Evolutionary conservation across 2,797 vertebrate genomes (phyloP).

Genomic region (Zalophus californianus): DNA sequence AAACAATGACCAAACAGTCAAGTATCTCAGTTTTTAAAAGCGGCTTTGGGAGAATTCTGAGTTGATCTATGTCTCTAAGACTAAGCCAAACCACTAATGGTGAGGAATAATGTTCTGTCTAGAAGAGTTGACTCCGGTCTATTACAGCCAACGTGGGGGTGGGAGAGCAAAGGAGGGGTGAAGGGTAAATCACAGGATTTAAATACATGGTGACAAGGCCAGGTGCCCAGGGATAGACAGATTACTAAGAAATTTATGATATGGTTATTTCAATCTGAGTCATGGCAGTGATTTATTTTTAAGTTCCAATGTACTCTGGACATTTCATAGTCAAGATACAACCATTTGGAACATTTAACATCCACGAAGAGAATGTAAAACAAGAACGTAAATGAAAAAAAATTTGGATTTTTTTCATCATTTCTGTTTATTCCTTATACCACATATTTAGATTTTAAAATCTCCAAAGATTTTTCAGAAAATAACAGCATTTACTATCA

Average conservation of each 20-base stretch:
- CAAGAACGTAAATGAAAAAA: constrained; percentile 21
- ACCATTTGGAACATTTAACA: constrained; percentile 76
- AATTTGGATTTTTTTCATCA: background rate
- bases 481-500: background rate
- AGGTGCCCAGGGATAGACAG: constrained; percentile 81
- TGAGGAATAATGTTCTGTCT: constrained; percentile 44
- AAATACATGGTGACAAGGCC: constrained; percentile 78
- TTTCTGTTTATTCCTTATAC: background rate
- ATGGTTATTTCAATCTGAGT: constrained; percentile 82
- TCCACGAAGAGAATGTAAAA: constrained; percentile 72
- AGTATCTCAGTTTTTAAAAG: background rate
- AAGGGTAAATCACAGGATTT: constrained; percentile 49
- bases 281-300: constrained; percentile 78
- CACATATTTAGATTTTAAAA: constrained; percentile 24
- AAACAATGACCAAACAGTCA: background rate
- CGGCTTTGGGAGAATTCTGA: background rate
- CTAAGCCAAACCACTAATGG: constrained; percentile 63
- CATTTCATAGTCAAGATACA: constrained; percentile 75
- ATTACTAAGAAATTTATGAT: constrained; percentile 84
- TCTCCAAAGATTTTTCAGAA: background rate
- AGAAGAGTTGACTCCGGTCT: constrained; percentile 64
- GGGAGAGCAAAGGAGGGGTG: background rate
- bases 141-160: constrained; percentile 39
- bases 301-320: constrained; percentile 73
- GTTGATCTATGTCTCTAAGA: constrained; percentile 4